A percentile compares a stretch with the other conserved stretches of the same genome.
Conservation (phyloP, 2,888 invertebrate species). For the Sarcophaga caerulescens region DNA sequence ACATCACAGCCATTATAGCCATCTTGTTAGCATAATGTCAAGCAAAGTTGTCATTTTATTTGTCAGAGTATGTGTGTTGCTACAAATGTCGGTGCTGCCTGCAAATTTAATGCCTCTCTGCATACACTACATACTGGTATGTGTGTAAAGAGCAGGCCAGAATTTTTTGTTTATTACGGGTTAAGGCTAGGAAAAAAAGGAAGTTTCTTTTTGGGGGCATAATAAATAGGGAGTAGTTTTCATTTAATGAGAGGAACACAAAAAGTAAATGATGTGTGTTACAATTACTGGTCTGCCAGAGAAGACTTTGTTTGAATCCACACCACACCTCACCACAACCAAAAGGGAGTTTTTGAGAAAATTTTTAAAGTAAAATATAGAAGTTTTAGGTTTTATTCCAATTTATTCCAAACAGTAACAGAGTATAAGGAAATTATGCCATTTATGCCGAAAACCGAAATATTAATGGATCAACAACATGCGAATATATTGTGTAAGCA, state of each 20-base stretch:
- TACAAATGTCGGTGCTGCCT: conserved; percentile 1
- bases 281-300: neutral
- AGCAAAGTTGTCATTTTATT: conserved; percentile 66
- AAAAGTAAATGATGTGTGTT: neutral
- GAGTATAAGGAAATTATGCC: too few species aligned
- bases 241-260: conserved; percentile 6
- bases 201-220: neutral
- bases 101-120: too few species aligned
- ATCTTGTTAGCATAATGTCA: conserved; percentile 71
- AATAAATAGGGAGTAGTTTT: conserved; percentile 49
- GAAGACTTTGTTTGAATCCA: neutral
- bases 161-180: neutral
- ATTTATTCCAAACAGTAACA: too few species aligned
- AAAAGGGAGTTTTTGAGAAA: too few species aligned
- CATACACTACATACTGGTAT: too few species aligned
- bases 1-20: conserved; percentile 58
- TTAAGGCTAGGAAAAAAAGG: neutral
- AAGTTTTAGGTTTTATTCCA: too few species aligned
- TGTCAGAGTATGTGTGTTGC: conserved; percentile 50
- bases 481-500: too few species aligned
- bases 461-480: too few species aligned
- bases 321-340: too few species aligned
- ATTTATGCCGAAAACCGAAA: too few species aligned
- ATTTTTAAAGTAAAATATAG: too few species aligned
- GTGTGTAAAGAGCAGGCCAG: neutral